phyloP scores from a whole-genome alignment of 2,888 invertebrate genomes.

The Drosophila putrida region DNA sequence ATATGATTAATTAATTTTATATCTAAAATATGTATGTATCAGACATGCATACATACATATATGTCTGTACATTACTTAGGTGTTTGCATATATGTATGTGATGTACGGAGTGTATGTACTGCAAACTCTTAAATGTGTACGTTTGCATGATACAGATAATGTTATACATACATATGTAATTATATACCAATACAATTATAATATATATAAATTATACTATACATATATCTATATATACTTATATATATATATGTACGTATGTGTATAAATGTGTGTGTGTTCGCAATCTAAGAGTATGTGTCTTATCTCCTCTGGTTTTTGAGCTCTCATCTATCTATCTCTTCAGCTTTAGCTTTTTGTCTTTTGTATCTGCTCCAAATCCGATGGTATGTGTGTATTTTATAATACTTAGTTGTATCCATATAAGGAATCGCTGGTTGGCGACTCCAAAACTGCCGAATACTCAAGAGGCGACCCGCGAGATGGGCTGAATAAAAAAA shows the following conservation, averaged over 20 bases:
- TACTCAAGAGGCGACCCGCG: conserved; percentile 33
- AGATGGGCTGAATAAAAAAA: conserved; percentile 25
- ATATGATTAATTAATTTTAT: conserved; percentile 77
- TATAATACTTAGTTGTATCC: conserved; percentile 7
- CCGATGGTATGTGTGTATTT: neutral
- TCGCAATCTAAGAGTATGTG: conserved; percentile 29
- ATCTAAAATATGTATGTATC: conserved; percentile 44
- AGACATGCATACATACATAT: conserved; percentile 20
- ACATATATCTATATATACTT: conserved; percentile 11
- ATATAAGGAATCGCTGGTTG: conserved; percentile 16
- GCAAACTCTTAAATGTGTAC: conserved; percentile 11
- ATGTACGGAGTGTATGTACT: conserved; percentile 12
- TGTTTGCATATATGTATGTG: conserved; percentile 20
- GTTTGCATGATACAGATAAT: conserved; percentile 32
- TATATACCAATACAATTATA: conserved; percentile 45
- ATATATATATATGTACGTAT: conserved; percentile 6
- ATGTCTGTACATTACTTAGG: conserved; percentile 9
- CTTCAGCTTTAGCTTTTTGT: conserved; percentile 13
- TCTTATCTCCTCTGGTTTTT: conserved; percentile 34
- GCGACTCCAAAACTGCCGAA: conserved; percentile 35
- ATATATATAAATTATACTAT: conserved; percentile 23
- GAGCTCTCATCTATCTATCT: conserved; percentile 14
- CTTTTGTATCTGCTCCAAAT: conserved; percentile 12
- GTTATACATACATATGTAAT: conserved; percentile 28
- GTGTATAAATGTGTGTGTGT: conserved; percentile 5